Evolutionary conservation across 2,797 vertebrate species (phyloP), one percentile per base, ranked within the genome.

Genomic region (Botia almorhae): DNA sequence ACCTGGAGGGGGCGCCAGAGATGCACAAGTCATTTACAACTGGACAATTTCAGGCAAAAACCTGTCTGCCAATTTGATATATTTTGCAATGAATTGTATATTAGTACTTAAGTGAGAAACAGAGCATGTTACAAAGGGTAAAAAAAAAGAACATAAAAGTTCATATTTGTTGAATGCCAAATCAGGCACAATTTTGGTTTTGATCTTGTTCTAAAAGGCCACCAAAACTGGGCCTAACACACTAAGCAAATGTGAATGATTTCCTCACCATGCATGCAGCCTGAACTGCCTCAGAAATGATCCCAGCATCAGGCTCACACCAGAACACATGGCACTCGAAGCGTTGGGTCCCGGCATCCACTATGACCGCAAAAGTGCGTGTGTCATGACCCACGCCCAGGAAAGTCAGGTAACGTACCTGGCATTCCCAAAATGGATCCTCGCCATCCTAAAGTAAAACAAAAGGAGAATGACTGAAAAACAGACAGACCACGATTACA

Each of bases 281-380:
- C 90, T 98, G 97, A 8, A 98, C 95, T 0, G 96, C 95, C 90
- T 98, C 97, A 0, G 96, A 97, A 67, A 99, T 88, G 86, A 90
- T 90, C 50, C 97, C 97, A 0, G 97, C 97, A 0, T 98, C 92
- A 0, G 97, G 97, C 75, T 98, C 95, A 8, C 97, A 98, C 97
- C 97, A 99, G 93, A 99, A 99, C 43, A 96, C 97, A 0, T 95
- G 91, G 67, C 96, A 97, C 87, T 97, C 95, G 61, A 98, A 99
- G n/a, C 84, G 91, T 82, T 96, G 95, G 0, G 85, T 93, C 39
- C 96, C 96, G 0, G 92, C 92, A 17, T 99, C 97, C 0, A 94
- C 94, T 21, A 99, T 98, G 85, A 98, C 93, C 0, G 96, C 97
- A 6, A 99, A 97, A 58, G 96, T 97, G 90, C 95, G 96, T 11